A percentile compares a stretch with the other conserved stretches of the same genome.
phyloP scores from a whole-genome alignment of 2,888 invertebrate genomes.

The Drosophila peninsularis region DNA sequence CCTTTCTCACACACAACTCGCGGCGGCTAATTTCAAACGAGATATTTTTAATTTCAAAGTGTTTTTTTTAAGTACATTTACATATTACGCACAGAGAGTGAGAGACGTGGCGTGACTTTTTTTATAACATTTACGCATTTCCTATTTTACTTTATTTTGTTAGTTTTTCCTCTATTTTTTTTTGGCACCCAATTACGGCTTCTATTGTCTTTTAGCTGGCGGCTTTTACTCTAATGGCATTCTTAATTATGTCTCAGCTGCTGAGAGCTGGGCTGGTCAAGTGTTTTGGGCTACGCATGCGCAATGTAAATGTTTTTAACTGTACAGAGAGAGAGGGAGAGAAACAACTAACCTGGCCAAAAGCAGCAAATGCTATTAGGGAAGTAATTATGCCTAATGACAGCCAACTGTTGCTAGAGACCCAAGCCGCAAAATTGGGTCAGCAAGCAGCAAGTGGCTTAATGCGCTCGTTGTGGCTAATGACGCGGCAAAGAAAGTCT shows the following conservation, averaged over 20 bases:
- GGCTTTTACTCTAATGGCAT: slow-evolving; percentile 50
- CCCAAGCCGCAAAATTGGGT: slow-evolving; percentile 46
- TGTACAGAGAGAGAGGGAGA: not conserved
- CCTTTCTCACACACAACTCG: slow-evolving; percentile 17
- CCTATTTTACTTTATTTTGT: slow-evolving; percentile 20
- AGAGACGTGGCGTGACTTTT: slow-evolving; percentile 1
- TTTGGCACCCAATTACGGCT: slow-evolving; percentile 54
- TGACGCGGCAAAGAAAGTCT: slow-evolving; percentile 50
- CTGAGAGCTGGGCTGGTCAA: slow-evolving; percentile 8
- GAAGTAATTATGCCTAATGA: slow-evolving; percentile 68
- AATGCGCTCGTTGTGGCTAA: slow-evolving; percentile 38
- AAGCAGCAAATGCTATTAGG: slow-evolving; percentile 52
- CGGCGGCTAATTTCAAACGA: slow-evolving; percentile 58
- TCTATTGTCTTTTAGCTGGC: slow-evolving; percentile 39
- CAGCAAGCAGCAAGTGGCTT: slow-evolving; percentile 60
- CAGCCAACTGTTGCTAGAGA: slow-evolving; percentile 44
- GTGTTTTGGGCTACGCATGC: slow-evolving; percentile 60
- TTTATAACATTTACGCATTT: slow-evolving; percentile 22
- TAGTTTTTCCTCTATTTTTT: slow-evolving; percentile 9
- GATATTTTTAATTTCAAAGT: slow-evolving; percentile 6
- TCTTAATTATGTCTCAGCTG: slow-evolving; percentile 58
- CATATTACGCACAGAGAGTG: slow-evolving; percentile 16
- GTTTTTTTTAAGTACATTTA: slow-evolving; percentile 45
- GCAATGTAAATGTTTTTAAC: slow-evolving; percentile 52
- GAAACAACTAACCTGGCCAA: slow-evolving; percentile 32